Evolutionary conservation across 2,113 vertebrate genomes (phyloP).

Genomic region (Ictalurus furcatus): DNA sequence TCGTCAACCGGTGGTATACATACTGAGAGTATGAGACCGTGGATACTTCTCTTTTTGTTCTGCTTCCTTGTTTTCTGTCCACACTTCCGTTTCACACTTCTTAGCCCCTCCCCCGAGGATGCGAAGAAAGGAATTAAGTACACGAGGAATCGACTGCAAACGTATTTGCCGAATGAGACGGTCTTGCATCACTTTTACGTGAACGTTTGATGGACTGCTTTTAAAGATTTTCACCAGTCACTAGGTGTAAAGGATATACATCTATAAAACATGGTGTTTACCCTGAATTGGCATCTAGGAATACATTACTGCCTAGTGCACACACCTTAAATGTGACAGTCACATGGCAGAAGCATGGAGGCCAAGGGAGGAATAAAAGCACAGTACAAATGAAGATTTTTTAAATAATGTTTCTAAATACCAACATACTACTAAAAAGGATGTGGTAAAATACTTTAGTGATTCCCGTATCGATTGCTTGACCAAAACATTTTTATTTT

Average conservation of each 20-base stretch:
- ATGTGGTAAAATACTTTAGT: not conserved
- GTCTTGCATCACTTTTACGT: not conserved
- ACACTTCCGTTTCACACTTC: not conserved
- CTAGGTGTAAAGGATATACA: not conserved
- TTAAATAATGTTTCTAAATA: not conserved
- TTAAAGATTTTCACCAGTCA: not conserved
- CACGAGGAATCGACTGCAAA: not conserved
- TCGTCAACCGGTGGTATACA: not conserved
- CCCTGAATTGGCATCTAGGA: not conserved
- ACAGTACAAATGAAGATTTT: not conserved
- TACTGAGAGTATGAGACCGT: not conserved
- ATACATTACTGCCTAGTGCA: not conserved
- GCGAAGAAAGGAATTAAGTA: not conserved
- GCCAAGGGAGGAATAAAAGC: not conserved
- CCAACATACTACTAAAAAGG: not conserved
- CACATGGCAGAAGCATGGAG: not conserved
- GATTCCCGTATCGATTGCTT: not conserved
- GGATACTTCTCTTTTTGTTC: not conserved
- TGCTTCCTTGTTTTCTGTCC: not conserved
- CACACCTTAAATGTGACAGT: not conserved
- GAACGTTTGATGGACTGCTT: not conserved
- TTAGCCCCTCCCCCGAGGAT: not conserved
- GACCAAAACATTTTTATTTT: not conserved
- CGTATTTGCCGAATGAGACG: not conserved
- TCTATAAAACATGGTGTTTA: not conserved